Evolutionary conservation across 2,797 vertebrate species (phyloP).

Genomic region (Otus scops): DNA sequence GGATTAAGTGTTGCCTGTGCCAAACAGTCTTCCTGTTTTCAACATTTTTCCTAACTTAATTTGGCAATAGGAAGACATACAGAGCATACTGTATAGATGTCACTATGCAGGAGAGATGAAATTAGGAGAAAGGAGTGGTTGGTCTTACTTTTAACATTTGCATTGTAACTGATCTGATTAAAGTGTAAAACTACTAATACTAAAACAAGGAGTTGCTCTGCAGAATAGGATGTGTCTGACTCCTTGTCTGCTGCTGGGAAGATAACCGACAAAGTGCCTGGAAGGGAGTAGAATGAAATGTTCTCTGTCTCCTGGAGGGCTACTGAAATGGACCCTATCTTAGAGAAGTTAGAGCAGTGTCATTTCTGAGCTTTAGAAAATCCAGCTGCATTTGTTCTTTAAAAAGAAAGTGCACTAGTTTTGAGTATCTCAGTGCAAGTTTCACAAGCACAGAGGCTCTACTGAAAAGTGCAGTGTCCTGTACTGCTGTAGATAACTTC

Average conservation of each 20-base stretch:
- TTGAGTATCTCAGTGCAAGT: not conserved
- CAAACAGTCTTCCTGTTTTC: conserved; percentile 26
- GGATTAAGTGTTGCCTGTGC: conserved; percentile 8
- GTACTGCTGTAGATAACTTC: not conserved
- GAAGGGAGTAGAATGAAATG: not conserved
- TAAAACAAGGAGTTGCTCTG: not conserved
- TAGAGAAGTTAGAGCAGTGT: not conserved
- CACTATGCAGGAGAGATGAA: not conserved
- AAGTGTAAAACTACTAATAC: not conserved
- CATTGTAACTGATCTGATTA: not conserved
- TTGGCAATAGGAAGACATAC: not conserved
- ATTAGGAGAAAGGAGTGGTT: not conserved
- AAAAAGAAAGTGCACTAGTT: not conserved
- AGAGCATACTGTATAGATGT: not conserved
- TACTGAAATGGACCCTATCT: not conserved
- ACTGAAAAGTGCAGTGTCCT: not conserved
- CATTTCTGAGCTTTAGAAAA: not conserved
- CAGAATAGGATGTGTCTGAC: not conserved
- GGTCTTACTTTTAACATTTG: not conserved
- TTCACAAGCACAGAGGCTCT: not conserved
- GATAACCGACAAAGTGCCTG: not conserved
- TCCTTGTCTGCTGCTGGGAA: not conserved
- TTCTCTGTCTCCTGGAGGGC: not conserved
- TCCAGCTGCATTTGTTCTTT: not conserved
- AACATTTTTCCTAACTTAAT: not conserved